phyloP scores from a whole-genome alignment of 2,888 invertebrate species.

The Drosophila kuntzei region DNA sequence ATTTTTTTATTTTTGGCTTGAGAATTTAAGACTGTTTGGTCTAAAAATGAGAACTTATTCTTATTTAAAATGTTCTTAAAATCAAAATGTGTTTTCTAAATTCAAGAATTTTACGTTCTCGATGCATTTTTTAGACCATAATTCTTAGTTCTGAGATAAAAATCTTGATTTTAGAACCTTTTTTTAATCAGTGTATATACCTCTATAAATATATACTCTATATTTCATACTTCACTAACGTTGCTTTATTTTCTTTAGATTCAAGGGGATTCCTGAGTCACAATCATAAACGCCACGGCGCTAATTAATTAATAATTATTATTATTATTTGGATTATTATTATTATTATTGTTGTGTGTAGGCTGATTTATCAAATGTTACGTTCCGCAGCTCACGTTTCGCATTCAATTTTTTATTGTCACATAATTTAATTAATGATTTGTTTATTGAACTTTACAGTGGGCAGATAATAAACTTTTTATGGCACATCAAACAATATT shows the following conservation, averaged over 20 bases:
- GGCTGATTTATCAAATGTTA: constrained; percentile 47
- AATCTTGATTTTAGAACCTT: too few species aligned
- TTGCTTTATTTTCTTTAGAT: constrained; percentile 39
- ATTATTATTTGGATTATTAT: constrained; percentile 20
- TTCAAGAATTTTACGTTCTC: too few species aligned
- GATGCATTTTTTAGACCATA: too few species aligned
- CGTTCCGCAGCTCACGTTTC: constrained; percentile 28
- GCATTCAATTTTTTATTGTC: constrained; percentile 62
- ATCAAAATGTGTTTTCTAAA: too few species aligned
- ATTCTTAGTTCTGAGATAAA: too few species aligned
- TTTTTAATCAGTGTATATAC: too few species aligned
- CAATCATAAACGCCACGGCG: constrained; percentile 40
- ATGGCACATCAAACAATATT: constrained; percentile 18
- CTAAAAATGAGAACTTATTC: too few species aligned
- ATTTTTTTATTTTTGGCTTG: too few species aligned
- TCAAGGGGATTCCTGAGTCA: constrained; percentile 31
- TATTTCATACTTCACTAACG: constrained; percentile 20
- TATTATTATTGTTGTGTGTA: constrained; percentile 20
- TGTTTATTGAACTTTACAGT: constrained; percentile 45
- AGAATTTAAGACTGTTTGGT: too few species aligned
- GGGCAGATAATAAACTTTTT: constrained; percentile 26
- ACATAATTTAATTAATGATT: constrained; percentile 75
- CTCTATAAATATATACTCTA: neutral
- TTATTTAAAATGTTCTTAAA: too few species aligned
- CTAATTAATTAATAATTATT: constrained; percentile 54